These are phyloP conservation scores for Hemicentrotus pulcherrimus DNA, from an alignment of 35 echinoderm and acorn worm species.

Conservation along the genomic window DNA sequence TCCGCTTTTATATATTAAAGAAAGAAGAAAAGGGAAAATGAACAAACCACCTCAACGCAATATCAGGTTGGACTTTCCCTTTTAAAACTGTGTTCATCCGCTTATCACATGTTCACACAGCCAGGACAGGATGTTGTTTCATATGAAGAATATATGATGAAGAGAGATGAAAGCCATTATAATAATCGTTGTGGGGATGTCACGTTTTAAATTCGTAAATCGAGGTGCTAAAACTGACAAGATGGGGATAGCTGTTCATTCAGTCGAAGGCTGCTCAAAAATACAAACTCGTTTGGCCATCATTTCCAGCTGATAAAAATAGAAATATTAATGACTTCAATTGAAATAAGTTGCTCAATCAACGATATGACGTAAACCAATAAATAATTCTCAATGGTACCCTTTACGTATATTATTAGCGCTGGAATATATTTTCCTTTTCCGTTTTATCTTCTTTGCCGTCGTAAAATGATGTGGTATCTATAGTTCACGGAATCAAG, in stretches of 20 bases:
- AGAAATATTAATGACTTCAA: neutral
- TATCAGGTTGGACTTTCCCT: too few relatives aligned
- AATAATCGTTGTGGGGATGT: neutral
- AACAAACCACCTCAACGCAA: too few relatives aligned
- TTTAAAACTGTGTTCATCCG: too few relatives aligned
- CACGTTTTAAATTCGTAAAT: neutral
- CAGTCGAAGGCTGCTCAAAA: neutral
- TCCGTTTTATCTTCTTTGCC: too few relatives aligned
- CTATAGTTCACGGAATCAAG: too few relatives aligned
- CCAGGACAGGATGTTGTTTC: too few relatives aligned
- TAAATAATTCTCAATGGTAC: neutral
- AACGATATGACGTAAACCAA: neutral
- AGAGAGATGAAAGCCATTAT: neutral
- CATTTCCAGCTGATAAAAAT: neutral
- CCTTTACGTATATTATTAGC: neutral
- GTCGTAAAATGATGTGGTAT: too few relatives aligned
- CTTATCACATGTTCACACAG: neutral
- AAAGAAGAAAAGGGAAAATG: too few relatives aligned
- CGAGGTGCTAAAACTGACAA: neutral
- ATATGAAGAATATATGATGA: neutral
- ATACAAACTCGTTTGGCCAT: neutral
- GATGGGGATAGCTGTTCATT: neutral
- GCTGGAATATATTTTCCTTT: neutral
- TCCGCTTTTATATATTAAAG: too few relatives aligned
- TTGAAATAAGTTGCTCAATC: neutral